Evolutionary conservation across 2,113 vertebrate species (phyloP).

Genomic region (Passerina amoena): DNA sequence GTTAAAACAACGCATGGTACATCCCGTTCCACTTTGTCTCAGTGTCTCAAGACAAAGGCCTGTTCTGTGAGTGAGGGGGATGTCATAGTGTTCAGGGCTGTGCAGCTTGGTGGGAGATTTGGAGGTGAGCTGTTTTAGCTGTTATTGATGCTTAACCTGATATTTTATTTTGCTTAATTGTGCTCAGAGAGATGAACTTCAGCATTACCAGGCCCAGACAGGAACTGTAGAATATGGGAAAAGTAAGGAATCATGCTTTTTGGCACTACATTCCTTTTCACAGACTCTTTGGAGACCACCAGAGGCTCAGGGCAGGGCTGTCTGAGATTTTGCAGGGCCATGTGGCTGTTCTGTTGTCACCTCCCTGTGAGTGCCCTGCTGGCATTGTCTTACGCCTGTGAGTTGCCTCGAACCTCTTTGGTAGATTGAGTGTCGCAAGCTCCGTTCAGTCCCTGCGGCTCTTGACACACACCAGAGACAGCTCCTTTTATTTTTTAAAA

Average conservation of each 20-base stretch:
- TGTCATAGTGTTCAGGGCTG: rapidly evolving
- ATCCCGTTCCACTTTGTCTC: not conserved
- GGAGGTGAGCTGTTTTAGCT: not conserved
- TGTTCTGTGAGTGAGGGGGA: not conserved
- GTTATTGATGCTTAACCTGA: not conserved
- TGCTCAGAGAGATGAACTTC: not conserved
- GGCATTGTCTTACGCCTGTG: not conserved
- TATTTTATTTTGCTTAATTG: not conserved
- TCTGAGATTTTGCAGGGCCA: not conserved
- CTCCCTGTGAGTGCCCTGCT: not conserved
- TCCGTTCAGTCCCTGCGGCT: not conserved
- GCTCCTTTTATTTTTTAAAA: slow-evolving; percentile 8
- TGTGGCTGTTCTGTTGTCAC: not conserved
- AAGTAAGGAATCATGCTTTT: not conserved
- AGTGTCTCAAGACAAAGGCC: not conserved
- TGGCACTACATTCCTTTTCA: not conserved
- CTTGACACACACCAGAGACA: not conserved
- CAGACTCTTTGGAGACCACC: not conserved
- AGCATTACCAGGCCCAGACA: not conserved
- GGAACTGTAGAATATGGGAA: not conserved
- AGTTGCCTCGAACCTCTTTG: not conserved
- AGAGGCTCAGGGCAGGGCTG: not conserved
- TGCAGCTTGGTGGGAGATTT: not conserved
- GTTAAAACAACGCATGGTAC: not conserved
- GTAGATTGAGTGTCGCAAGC: not conserved